Evolutionary conservation across 2,113 vertebrate genomes (phyloP).

Genomic region (Callipepla squamata): DNA sequence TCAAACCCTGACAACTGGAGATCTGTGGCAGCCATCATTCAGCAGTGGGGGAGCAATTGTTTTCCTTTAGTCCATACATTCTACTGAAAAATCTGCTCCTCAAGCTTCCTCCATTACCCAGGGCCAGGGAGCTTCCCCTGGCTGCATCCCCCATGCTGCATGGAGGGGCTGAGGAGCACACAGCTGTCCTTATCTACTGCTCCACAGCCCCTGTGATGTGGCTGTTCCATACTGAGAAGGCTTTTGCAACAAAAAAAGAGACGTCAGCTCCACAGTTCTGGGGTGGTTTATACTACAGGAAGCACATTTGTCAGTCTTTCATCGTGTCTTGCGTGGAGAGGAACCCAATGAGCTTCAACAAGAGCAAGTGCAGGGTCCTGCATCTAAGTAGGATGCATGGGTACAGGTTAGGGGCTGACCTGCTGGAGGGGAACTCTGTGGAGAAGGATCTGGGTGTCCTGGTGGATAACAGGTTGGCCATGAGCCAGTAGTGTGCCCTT

Average conservation of each 20-base stretch:
- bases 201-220: rapidly evolving
- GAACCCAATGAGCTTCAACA: too few species aligned
- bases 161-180: neutral
- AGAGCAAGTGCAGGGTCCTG: too few species aligned
- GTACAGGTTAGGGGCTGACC: too few species aligned
- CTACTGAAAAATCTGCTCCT: neutral
- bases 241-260: neutral
- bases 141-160: neutral
- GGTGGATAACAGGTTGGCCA: too few species aligned
- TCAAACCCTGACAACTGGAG: neutral
- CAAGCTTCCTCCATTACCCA: rapidly evolving
- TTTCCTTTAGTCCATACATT: rapidly evolving
- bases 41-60: neutral
- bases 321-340: neutral
- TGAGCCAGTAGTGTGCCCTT: too few species aligned
- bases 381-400: too few species aligned
- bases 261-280: neutral
- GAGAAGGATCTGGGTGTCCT: too few species aligned
- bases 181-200: neutral
- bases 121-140: neutral
- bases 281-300: neutral
- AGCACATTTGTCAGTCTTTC: neutral
- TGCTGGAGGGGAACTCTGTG: too few species aligned
- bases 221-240: rapidly evolving
- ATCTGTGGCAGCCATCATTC: neutral